A percentile compares a stretch with the other conserved stretches of the same genome.
Evolutionary conservation across 2,113 vertebrate species (phyloP).

Genomic region (Siphamia tubifer): DNA sequence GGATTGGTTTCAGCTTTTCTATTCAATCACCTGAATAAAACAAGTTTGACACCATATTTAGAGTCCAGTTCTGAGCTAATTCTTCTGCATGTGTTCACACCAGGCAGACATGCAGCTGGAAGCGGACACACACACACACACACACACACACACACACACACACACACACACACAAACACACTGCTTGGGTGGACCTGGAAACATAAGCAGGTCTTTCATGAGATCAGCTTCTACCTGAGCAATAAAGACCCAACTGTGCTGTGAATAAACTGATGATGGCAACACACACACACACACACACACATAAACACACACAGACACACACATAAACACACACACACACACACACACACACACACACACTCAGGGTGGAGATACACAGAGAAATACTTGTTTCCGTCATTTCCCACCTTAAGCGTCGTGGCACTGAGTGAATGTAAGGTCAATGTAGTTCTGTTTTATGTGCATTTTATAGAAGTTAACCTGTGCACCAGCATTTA

Average conservation of each 20-base stretch:
- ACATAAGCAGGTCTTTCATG: constrained; percentile 77
- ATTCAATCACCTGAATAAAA: too few species aligned
- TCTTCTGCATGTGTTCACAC: constrained; percentile 9
- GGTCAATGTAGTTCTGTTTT: constrained; percentile 51
- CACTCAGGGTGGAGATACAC: constrained; percentile 31
- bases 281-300: constrained; percentile 32
- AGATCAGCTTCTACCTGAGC: constrained; percentile 70
- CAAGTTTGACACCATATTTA: too few species aligned
- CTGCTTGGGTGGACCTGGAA: constrained; percentile 58
- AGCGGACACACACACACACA: not conserved
- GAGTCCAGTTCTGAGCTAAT: too few species aligned
- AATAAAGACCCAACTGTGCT: constrained; percentile 77
- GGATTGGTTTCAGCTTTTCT: too few species aligned
- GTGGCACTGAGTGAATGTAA: constrained; percentile 53
- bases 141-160: constrained; percentile 24
- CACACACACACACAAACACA: constrained; percentile 27
- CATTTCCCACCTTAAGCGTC: constrained; percentile 57
- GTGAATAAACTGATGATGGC: constrained; percentile 71
- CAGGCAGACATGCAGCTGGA: constrained; percentile 9
- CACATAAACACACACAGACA: constrained; percentile 17
- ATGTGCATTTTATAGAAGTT: constrained; percentile 22
- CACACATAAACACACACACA: constrained; percentile 32
- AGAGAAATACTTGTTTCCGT: constrained; percentile 72
- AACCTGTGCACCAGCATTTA: not conserved
- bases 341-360: constrained; percentile 17